Percentiles rank a stretch among this genome's conserved stretches.
Conservation (phyloP, 2,888 invertebrate genomes). For the Neoitamus cyanurus region DNA sequence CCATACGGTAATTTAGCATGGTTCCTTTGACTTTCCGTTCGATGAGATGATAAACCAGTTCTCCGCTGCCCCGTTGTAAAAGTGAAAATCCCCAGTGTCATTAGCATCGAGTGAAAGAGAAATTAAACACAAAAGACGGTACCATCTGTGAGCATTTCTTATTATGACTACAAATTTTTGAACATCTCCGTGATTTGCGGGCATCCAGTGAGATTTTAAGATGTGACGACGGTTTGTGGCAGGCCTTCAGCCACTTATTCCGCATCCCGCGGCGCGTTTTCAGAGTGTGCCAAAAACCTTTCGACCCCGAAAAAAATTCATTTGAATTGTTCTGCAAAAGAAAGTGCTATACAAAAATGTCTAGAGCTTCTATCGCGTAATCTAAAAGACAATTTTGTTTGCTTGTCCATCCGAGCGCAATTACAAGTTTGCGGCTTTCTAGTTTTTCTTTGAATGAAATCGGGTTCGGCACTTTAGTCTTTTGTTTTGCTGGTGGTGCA, state of each 20-base stretch:
- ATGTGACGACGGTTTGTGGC: neutral
- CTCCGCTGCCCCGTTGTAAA: conserved; percentile 36
- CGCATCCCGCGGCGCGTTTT: neutral
- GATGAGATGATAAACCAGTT: conserved; percentile 27
- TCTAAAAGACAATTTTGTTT: neutral
- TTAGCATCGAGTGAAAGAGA: conserved; percentile 50
- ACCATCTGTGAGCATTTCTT: conserved; percentile 17
- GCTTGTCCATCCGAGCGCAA: neutral
- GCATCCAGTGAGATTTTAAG: neutral
- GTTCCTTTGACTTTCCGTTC: neutral
- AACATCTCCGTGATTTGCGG: neutral
- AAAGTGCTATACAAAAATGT: neutral
- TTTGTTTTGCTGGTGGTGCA: neutral
- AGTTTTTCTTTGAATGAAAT: neutral
- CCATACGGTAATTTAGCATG: neutral
- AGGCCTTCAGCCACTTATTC: neutral
- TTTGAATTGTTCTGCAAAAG: neutral
- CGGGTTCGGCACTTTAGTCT: conserved; percentile 3
- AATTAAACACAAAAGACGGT: conserved; percentile 40
- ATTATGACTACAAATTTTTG: neutral
- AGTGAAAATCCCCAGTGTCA: conserved; percentile 50
- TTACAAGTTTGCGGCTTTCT: neutral
- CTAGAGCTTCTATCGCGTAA: neutral
- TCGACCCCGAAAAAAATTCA: neutral
- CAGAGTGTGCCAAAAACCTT: neutral